Evolutionary conservation across 2,888 invertebrate genomes (phyloP).

Genomic region (Dasysyrphus tricinctus): DNA sequence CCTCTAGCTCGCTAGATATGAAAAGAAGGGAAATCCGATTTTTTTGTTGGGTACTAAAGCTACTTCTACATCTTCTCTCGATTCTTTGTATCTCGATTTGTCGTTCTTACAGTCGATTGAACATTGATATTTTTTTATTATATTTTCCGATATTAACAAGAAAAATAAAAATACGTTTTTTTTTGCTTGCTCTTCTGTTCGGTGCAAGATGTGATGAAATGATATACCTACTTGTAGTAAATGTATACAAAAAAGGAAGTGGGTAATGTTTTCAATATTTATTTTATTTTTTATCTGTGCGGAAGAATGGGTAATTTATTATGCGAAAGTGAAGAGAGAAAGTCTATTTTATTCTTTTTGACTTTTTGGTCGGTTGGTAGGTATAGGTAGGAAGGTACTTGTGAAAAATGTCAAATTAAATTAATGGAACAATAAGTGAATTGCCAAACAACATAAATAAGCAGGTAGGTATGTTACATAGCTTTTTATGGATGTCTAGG

Average conservation of each 20-base stretch:
- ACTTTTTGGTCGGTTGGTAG: neutral
- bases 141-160: conserved; percentile 52
- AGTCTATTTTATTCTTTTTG: conserved; percentile 50
- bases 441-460: conserved; percentile 48
- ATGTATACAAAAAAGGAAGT: conserved; percentile 41
- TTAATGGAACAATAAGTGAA: conserved; percentile 58
- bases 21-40: conserved; percentile 36
- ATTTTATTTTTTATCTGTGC: conserved; percentile 35
- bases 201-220: conserved; percentile 61
- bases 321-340: conserved; percentile 49
- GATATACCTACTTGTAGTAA: conserved; percentile 40
- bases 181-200: conserved; percentile 28
- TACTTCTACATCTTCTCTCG: conserved; percentile 10
- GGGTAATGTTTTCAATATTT: conserved; percentile 49
- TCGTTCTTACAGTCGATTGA: conserved; percentile 64
- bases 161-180: neutral
- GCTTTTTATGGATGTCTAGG: neutral
- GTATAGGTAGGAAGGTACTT: conserved; percentile 1
- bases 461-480: neutral
- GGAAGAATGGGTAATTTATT: conserved; percentile 31
- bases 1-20: conserved; percentile 3
- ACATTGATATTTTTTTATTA: conserved; percentile 57
- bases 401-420: conserved; percentile 63
- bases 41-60: conserved; percentile 3
- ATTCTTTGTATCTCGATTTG: conserved; percentile 57